A percentile compares a stretch with the other conserved stretches of the same genome.
Evolutionary conservation across 2,113 vertebrate genomes (phyloP).

Genomic region (Calcarius ornatus): DNA sequence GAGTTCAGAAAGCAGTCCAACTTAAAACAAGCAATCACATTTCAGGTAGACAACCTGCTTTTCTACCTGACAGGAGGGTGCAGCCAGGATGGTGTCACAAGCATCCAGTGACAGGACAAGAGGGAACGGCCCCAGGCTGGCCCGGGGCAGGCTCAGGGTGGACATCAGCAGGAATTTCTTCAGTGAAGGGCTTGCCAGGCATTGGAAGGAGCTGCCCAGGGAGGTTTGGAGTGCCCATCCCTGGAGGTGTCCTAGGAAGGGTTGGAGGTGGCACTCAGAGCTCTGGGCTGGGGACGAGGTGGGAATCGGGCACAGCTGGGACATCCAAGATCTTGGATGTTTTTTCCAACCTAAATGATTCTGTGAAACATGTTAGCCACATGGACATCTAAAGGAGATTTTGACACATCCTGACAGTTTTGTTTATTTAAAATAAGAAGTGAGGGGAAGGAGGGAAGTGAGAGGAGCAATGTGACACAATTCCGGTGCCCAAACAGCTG

Average conservation of each 20-base stretch:
- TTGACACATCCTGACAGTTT: not conserved
- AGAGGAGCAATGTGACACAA: fast-evolving
- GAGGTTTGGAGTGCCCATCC: not conserved
- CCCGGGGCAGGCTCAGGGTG: not conserved
- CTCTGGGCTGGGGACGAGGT: not conserved
- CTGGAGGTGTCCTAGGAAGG: not conserved
- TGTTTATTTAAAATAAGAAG: not conserved
- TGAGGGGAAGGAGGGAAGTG: not conserved
- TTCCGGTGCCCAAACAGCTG: not conserved
- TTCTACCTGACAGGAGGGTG: not conserved
- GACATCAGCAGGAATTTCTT: fast-evolving
- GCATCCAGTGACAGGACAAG: fast-evolving
- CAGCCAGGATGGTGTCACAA: not conserved
- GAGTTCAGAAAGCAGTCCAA: not conserved
- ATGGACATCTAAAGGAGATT: not conserved
- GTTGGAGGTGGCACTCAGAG: not conserved
- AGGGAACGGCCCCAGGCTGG: fast-evolving
- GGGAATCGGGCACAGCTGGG: fast-evolving
- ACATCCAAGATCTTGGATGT: too few relatives aligned
- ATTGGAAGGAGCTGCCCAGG: not conserved
- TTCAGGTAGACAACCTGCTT: not conserved
- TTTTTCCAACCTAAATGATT: not conserved
- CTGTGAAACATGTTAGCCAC: not conserved
- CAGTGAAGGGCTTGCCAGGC: not conserved
- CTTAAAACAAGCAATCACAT: not conserved